These are phyloP conservation scores for Drosophila equinoxialis DNA, from an alignment of 1,140 invertebrate genomes.

Conservation along the genomic window DNA sequence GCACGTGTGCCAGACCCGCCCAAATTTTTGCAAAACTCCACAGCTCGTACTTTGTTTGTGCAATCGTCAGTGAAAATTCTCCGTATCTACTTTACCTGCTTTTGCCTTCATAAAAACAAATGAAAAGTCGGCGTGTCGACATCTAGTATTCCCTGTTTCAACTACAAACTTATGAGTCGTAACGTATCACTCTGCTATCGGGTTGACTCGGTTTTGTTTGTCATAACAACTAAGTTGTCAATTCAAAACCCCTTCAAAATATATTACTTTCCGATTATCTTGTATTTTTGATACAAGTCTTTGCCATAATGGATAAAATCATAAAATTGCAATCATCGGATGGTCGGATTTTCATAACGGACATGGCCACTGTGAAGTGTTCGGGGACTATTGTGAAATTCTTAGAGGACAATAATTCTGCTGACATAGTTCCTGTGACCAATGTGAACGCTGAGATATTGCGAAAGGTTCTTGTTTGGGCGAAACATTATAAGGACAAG, in stretches of 20 bases:
- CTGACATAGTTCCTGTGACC: constrained; percentile 92
- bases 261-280: too few relatives aligned
- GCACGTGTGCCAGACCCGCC: constrained; percentile 35
- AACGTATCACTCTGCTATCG: too few relatives aligned
- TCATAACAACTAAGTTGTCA: too few relatives aligned
- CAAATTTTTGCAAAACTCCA: constrained; percentile 20
- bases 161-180: too few relatives aligned
- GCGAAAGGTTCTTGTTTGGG: constrained; percentile 97
- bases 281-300: neutral
- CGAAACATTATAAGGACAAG: constrained; percentile 96
- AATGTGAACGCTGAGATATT: constrained; percentile 99
- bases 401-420: constrained; percentile 97
- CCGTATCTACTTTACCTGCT: neutral
- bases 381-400: constrained; percentile 99
- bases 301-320: neutral
- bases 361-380: constrained; percentile 98
- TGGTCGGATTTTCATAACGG: constrained; percentile 96
- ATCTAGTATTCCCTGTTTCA: neutral
- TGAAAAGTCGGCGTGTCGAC: neutral
- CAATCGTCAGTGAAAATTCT: constrained; percentile 44
- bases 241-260: too few relatives aligned
- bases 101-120: neutral
- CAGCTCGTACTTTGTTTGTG: constrained; percentile 43
- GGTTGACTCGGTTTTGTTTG: too few relatives aligned
- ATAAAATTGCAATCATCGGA: constrained; percentile 96